Evolutionary conservation across 1,140 invertebrate genomes (phyloP), one percentile per base, ranked within the genome.

Genomic region (Psilanteris sp.): DNA sequence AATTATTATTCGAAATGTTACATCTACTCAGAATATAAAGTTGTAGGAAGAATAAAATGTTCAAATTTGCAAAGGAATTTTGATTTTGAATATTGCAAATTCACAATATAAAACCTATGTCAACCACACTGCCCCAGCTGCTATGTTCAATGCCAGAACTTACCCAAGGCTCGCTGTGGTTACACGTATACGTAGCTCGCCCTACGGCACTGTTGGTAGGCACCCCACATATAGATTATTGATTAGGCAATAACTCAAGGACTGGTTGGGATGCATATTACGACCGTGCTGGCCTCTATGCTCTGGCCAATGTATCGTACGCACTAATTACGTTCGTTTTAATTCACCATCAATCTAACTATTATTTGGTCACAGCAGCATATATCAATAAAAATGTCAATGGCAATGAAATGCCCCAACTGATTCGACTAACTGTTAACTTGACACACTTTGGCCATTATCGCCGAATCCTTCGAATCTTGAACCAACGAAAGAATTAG

Each of bases 201-300:
- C 80, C 79, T 76, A 83, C 78, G 75, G 81, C 77, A 78, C 77
- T 73, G 78, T 70, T 62, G 74, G 73, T 77, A 79, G 67, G 74
- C 74, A 77, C 52, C 57, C 82, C 80, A 84, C 81, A 85, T 86
- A 86, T 86, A 84, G 85, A 87, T 87, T 87, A 87, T 87, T 87
- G 85, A 87, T 87, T 85, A 87, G 83, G 84, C 83, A 86, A 87
- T 87, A 87, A 87, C 84, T 87, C 85, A 87, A 87, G 86, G 85
- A 87, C 85, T 87, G 83, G 84, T 85, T 76, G 83, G 84, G 81
- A 81, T 84, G 84, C 85, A 85, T 86, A 87, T 88, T 87, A 85
- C 83, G 83, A 82, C 83, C 82, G 84, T 83, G 74, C 73, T 77
- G 74, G 64, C 67, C 78, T 72, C 80, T 74, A 79, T 79, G 83